phyloP scores from a whole-genome alignment of 2,888 invertebrate genomes.

The Pseudococcus jackbeardsleyi region DNA sequence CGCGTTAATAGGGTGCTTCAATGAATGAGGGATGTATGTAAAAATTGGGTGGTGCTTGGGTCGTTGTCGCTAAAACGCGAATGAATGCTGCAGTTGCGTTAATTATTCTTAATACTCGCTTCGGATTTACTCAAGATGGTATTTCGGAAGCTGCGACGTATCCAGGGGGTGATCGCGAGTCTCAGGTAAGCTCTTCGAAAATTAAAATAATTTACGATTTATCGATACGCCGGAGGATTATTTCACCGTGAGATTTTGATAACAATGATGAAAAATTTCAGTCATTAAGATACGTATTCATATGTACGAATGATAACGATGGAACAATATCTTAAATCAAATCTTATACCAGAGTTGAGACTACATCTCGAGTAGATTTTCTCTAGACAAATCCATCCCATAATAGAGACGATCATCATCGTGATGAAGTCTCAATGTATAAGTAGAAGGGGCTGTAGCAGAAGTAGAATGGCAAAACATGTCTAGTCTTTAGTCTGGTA shows the following conservation, averaged over 20 bases:
- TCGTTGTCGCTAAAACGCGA: background rate
- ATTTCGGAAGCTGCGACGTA: background rate
- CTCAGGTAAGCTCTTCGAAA: background rate
- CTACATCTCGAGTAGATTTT: background rate
- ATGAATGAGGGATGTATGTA: conserved; percentile 43
- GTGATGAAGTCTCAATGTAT: background rate
- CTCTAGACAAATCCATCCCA: background rate
- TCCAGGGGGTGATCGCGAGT: background rate
- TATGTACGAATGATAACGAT: background rate
- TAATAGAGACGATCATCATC: background rate
- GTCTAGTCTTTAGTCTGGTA: background rate
- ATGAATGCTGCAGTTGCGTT: background rate
- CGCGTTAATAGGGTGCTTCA: conserved; percentile 52
- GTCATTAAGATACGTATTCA: background rate
- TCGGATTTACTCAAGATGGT: background rate
- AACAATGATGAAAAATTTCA: conserved; percentile 12
- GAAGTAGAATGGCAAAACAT: background rate
- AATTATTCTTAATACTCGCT: background rate
- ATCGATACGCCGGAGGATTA: background rate
- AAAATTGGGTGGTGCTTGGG: conserved; percentile 60
- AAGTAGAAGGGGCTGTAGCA: background rate
- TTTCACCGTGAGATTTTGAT: background rate
- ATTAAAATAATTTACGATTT: background rate
- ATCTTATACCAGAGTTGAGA: background rate
- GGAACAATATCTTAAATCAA: conserved; percentile 12